phyloP scores from a whole-genome alignment of 2,888 invertebrate species.

The Cheiracanthium punctorium region DNA sequence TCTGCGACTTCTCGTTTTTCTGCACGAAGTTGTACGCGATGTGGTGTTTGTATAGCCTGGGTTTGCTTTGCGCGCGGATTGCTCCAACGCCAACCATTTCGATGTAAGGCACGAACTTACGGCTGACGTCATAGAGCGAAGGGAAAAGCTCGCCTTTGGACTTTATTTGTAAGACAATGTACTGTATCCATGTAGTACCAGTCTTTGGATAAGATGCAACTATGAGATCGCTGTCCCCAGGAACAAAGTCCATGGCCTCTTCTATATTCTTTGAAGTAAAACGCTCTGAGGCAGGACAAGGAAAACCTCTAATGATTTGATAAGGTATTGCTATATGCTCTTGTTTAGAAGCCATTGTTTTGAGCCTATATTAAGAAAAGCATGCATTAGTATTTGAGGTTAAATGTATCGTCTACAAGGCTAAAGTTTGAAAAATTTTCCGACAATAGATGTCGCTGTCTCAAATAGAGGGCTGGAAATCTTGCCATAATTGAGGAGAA shows the following conservation, averaged over 20 bases:
- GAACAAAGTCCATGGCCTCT: slow-evolving; percentile 20
- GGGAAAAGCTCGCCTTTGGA: slow-evolving; percentile 72
- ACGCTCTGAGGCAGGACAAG: too few relatives aligned
- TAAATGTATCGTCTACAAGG: too few relatives aligned
- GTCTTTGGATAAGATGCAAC: slow-evolving; percentile 65
- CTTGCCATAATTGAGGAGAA: too few relatives aligned
- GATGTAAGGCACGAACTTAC: slow-evolving; percentile 37
- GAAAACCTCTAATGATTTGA: too few relatives aligned
- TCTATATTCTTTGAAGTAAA: slow-evolving; percentile 11
- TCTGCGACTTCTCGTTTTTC: slow-evolving; percentile 72
- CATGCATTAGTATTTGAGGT: too few relatives aligned
- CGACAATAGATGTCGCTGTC: too few relatives aligned
- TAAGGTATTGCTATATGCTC: too few relatives aligned
- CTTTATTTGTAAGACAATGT: slow-evolving; percentile 57
- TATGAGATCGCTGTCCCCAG: slow-evolving; percentile 55
- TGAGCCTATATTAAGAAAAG: too few relatives aligned
- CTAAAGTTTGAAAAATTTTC: too few relatives aligned
- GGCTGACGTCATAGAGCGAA: slow-evolving; percentile 71
- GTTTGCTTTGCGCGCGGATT: slow-evolving; percentile 13
- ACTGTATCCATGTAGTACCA: slow-evolving; percentile 67
- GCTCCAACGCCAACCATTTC: slow-evolving; percentile 43
- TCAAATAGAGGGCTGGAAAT: too few relatives aligned
- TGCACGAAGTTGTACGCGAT: slow-evolving; percentile 39
- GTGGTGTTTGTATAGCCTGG: slow-evolving; percentile 39
- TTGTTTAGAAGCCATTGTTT: too few relatives aligned